These are phyloP conservation scores for Magallana angulata DNA, from an alignment of 1,140 invertebrate genomes.

Conservation along the genomic window DNA sequence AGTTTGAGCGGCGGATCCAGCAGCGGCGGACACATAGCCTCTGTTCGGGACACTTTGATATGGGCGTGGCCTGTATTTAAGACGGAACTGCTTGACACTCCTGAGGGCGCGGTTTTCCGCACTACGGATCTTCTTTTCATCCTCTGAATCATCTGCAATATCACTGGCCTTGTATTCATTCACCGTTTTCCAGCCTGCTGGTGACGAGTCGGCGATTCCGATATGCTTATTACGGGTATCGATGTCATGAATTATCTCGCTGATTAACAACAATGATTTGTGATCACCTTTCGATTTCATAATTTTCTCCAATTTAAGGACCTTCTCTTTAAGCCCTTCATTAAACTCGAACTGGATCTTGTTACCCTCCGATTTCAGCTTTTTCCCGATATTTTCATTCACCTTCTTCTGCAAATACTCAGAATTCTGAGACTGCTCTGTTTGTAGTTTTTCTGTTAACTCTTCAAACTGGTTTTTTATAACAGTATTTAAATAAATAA, in stretches of 20 bases:
- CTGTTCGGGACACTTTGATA: neutral
- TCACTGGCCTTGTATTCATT: slow-evolving; percentile 39
- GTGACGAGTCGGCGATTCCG: slow-evolving; percentile 38
- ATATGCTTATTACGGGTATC: slow-evolving; percentile 40
- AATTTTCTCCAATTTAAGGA: neutral
- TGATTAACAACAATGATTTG: neutral
- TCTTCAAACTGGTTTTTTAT: slow-evolving; percentile 14
- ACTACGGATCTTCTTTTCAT: slow-evolving; percentile 3
- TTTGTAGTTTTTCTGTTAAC: neutral
- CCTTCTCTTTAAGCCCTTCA: slow-evolving; percentile 13
- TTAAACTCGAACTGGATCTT: slow-evolving; percentile 23
- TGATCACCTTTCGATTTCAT: neutral
- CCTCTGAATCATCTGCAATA: slow-evolving; percentile 44
- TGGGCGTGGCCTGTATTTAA: neutral
- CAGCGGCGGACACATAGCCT: slow-evolving; percentile 1
- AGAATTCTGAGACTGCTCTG: neutral
- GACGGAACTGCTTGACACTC: neutral
- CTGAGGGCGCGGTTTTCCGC: slow-evolving; percentile 1
- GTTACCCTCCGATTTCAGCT: slow-evolving; percentile 5
- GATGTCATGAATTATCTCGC: neutral
- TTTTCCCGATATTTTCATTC: slow-evolving; percentile 16
- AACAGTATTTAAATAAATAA: neutral
- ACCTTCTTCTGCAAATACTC: neutral
- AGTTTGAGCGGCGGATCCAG: neutral
- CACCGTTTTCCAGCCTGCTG: slow-evolving; percentile 44